Evolutionary conservation across 1,140 invertebrate species (phyloP).

Genomic region (Drosophila lini): DNA sequence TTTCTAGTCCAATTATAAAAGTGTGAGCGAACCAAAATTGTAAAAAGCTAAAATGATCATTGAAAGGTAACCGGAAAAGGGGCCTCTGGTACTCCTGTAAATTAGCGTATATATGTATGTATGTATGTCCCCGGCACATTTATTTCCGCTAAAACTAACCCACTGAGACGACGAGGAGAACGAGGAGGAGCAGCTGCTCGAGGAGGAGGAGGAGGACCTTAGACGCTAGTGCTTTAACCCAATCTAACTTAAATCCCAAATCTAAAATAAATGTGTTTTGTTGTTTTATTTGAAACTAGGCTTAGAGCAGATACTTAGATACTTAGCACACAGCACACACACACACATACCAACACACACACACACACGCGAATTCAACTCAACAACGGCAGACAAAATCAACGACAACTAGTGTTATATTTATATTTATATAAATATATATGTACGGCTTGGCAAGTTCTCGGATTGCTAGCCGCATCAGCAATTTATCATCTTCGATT

Average conservation of each 20-base stretch:
- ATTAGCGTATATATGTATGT: slow-evolving; percentile 10
- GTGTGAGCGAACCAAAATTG: slow-evolving; percentile 61
- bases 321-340: slow-evolving; percentile 32
- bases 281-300: slow-evolving; percentile 54
- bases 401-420: slow-evolving; percentile 12
- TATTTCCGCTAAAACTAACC: slow-evolving; percentile 51
- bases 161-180: slow-evolving; percentile 16
- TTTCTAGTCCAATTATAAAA: slow-evolving; percentile 76
- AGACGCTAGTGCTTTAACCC: slow-evolving; percentile 63
- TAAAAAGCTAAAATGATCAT: slow-evolving; percentile 41
- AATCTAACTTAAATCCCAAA: slow-evolving; percentile 31
- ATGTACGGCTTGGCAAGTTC: slow-evolving; percentile 23
- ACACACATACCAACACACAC: background rate
- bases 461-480: slow-evolving; percentile 23
- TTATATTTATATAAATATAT: background rate
- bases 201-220: slow-evolving; percentile 18
- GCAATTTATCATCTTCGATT: slow-evolving; percentile 55
- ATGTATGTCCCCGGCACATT: slow-evolving; percentile 22
- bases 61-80: slow-evolving; percentile 1
- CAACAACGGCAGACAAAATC: slow-evolving; percentile 1
- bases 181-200: background rate
- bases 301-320: slow-evolving; percentile 53
- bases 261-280: slow-evolving; percentile 48
- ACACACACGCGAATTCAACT: background rate
- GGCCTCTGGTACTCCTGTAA: slow-evolving; percentile 20